These are phyloP conservation scores for Chelonoidis abingdonii DNA, from an alignment of 2,113 vertebrate species.

Conservation along the genomic window DNA sequence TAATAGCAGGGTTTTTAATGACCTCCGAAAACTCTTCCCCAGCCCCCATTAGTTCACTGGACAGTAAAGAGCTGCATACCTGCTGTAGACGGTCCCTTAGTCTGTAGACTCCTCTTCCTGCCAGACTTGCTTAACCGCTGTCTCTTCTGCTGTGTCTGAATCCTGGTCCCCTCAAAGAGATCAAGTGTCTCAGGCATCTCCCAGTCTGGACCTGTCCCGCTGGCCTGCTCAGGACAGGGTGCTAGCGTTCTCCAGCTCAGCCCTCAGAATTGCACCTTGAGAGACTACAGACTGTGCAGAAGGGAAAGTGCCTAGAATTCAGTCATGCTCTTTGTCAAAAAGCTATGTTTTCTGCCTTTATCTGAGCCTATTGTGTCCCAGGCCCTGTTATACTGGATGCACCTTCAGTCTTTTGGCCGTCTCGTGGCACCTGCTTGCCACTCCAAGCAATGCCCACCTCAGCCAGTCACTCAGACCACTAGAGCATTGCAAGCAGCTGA, in stretches of 20 bases:
- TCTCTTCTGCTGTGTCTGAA: rapidly evolving
- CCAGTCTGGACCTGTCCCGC: background rate
- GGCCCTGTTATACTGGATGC: background rate
- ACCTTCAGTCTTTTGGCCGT: background rate
- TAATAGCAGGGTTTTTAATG: background rate
- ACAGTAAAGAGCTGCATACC: background rate
- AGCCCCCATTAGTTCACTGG: background rate
- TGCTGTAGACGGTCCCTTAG: background rate
- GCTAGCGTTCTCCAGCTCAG: background rate
- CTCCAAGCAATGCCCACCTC: background rate
- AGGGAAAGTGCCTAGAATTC: background rate
- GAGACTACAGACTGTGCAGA: background rate
- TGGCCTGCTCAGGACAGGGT: rapidly evolving
- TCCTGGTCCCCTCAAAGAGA: background rate
- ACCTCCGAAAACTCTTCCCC: background rate
- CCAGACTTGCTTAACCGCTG: background rate
- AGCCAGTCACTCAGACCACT: background rate
- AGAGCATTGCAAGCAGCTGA: background rate
- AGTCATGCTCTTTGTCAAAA: background rate
- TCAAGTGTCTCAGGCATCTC: background rate
- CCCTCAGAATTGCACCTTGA: background rate
- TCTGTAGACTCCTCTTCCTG: background rate
- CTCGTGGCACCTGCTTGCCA: background rate
- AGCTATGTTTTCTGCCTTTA: rapidly evolving
- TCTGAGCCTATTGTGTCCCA: background rate